Evolutionary conservation across 2,797 vertebrate species (phyloP).

Genomic region (Ptychadena robeensis): DNA sequence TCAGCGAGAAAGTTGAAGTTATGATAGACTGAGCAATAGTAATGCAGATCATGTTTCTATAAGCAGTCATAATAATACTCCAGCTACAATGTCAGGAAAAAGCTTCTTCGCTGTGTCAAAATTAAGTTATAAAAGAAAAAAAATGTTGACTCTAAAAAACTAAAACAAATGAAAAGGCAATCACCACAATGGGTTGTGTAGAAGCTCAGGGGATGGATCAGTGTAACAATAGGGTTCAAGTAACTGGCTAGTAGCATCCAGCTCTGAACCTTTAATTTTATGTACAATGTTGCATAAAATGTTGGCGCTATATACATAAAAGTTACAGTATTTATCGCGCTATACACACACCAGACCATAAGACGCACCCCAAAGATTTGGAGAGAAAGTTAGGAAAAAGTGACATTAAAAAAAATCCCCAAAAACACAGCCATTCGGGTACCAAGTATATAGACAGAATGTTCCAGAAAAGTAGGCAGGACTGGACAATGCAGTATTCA

Average conservation of each 20-base stretch:
- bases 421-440: too few species aligned
- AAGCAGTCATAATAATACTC: not conserved
- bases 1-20: conserved; percentile 27
- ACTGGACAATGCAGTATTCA: too few species aligned
- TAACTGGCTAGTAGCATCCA: not conserved
- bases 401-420: too few species aligned
- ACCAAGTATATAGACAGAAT: too few species aligned
- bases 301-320: too few species aligned
- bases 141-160: not conserved
- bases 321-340: too few species aligned
- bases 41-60: conserved; percentile 17
- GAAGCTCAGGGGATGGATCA: not conserved
- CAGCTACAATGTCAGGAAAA: not conserved
- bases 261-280: not conserved
- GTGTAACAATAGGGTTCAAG: not conserved
- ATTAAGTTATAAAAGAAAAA: not conserved
- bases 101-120: not conserved
- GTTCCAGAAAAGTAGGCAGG: too few species aligned
- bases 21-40: conserved; percentile 23
- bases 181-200: not conserved
- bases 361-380: too few species aligned
- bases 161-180: not conserved
- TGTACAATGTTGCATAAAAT: too few species aligned
- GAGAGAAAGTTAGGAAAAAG: too few species aligned
- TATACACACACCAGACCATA: too few species aligned